These are phyloP conservation scores for Centrocercus urophasianus DNA, from an alignment of 2,113 vertebrate genomes.

Conservation along the genomic window DNA sequence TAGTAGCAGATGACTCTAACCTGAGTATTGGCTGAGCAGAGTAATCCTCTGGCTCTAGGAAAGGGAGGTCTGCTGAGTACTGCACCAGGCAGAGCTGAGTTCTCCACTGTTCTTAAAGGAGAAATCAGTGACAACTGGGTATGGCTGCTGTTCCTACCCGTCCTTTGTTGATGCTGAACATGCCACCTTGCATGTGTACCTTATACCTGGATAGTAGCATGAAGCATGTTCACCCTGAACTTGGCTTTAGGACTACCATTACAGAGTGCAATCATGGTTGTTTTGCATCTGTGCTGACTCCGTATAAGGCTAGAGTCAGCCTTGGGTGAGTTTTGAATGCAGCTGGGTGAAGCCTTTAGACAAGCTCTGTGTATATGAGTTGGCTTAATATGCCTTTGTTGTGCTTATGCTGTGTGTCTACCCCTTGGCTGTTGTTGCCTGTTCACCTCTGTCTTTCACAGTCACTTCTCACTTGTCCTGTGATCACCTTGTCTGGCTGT, in stretches of 20 bases:
- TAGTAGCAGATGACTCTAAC: background rate
- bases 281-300: background rate
- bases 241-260: background rate
- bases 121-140: background rate
- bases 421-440: background rate
- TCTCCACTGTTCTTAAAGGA: background rate
- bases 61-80: background rate
- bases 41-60: background rate
- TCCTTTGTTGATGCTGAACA: background rate
- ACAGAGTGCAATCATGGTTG: background rate
- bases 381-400: background rate
- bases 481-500: background rate
- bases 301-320: background rate
- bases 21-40: background rate
- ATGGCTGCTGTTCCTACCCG: background rate
- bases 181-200: background rate
- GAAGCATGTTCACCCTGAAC: rapidly evolving
- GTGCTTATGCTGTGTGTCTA: background rate
- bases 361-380: background rate
- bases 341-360: conserved; percentile 29
- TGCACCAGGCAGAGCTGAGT: background rate
- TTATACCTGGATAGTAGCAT: rapidly evolving
- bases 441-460: background rate
- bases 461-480: background rate
- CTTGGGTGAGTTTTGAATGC: rapidly evolving